These are phyloP conservation scores for Elachura formosa DNA, from an alignment of 2,113 vertebrate species.

Conservation along the genomic window DNA sequence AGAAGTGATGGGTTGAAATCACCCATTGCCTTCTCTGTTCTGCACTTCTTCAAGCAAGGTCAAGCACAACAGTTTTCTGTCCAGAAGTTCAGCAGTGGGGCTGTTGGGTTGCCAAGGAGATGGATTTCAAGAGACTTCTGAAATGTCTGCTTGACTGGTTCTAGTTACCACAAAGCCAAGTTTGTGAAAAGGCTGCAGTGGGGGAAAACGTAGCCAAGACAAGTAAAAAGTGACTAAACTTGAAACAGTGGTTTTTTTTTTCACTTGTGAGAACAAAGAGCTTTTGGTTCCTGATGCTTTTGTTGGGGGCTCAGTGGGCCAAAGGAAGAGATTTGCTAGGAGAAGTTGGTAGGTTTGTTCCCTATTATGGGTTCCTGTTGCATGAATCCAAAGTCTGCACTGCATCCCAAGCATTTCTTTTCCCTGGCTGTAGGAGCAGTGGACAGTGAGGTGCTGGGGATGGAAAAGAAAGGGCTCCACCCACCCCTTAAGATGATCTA, in stretches of 20 bases:
- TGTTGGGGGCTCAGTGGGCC: neutral
- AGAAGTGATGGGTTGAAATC: neutral
- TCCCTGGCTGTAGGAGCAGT: neutral
- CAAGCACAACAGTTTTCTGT: neutral
- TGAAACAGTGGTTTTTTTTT: neutral
- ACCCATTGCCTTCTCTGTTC: neutral
- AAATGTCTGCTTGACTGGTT: slow-evolving; percentile 1
- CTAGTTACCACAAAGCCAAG: neutral
- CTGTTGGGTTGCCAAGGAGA: slow-evolving; percentile 22
- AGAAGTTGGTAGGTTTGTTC: neutral
- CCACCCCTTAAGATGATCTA: neutral
- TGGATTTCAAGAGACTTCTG: neutral
- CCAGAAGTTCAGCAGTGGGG: slow-evolving; percentile 23
- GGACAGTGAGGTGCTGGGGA: neutral
- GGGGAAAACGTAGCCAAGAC: neutral
- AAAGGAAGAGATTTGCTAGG: neutral
- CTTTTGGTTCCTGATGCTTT: neutral
- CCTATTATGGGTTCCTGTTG: neutral
- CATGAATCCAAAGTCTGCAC: neutral
- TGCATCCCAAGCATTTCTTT: neutral
- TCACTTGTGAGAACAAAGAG: accelerated
- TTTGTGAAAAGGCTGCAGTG: neutral
- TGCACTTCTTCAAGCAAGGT: neutral
- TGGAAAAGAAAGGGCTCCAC: neutral
- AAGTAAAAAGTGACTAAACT: neutral